Percentiles rank a stretch among this genome's conserved stretches.
Conservation (phyloP, 2,888 invertebrate genomes). For the Drosophila ezoana region DNA sequence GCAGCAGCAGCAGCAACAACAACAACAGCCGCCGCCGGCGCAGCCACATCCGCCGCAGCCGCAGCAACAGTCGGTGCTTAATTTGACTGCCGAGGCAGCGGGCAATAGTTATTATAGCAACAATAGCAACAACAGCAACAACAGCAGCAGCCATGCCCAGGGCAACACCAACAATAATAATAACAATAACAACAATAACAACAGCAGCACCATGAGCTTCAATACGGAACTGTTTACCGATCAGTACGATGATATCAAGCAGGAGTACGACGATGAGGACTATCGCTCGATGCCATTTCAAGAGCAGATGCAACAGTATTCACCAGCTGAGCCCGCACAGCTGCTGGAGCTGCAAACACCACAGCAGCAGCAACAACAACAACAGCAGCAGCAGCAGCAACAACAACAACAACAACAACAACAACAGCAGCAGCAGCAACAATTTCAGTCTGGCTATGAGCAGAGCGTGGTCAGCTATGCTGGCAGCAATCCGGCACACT, state of each 20-base stretch:
- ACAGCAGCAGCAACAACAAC: conserved; percentile 69
- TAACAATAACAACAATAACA: conserved; percentile 39
- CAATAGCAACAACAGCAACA: conserved; percentile 45
- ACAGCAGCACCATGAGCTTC: conserved; percentile 62
- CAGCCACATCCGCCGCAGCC: conserved; percentile 25
- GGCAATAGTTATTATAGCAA: conserved; percentile 46
- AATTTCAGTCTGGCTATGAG: conserved; percentile 44
- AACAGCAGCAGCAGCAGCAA: conserved; percentile 65
- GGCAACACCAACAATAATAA: conserved; percentile 29
- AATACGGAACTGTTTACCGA: conserved; percentile 79
- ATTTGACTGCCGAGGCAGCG: conserved; percentile 41
- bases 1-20: conserved; percentile 15
- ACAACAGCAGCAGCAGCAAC: conserved; percentile 21
- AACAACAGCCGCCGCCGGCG: conserved; percentile 20
- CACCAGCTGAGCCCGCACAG: conserved; percentile 65
- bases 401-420: conserved; percentile 31
- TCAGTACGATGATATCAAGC: conserved; percentile 74
- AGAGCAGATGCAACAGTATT: conserved; percentile 68
- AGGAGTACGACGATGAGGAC: conserved; percentile 75
- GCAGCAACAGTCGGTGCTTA: conserved; percentile 37
- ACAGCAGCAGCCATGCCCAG: conserved; percentile 27
- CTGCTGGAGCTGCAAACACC: conserved; percentile 77
- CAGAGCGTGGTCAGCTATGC: conserved; percentile 33
- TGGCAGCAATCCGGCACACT: conserved; percentile 1
- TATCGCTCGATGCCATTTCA: conserved; percentile 68